Evolutionary conservation across 2,797 vertebrate genomes (phyloP), one percentile per base, ranked within the genome.

Genomic region (Sebastes wilsoni): DNA sequence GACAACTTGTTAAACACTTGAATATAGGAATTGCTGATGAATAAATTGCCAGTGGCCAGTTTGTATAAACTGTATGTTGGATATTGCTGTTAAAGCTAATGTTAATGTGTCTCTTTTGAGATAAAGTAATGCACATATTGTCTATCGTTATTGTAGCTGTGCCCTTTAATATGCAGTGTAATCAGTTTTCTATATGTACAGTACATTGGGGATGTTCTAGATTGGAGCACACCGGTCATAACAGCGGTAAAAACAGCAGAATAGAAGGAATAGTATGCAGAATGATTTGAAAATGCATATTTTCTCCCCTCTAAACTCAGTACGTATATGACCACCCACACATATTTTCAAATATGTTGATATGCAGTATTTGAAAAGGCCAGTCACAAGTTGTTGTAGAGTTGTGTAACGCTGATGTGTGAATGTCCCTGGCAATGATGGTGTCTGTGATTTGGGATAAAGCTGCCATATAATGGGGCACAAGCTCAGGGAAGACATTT

Each of bases 1-100:
- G 12, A 54, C 25, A 69, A 79, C 79, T 64, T 79, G 59, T 82
- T 76, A 67, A 65, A n/a, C 72, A 73, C 78, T 85, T 83, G 30
- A 78, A 64, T 38, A 36, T 62, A 74, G 84, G 61, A 80, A 85
- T 18, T 65, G 36, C 36, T 80, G 55, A 76, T 76, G 72, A 78
- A 75, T 70, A 84, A 78, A 80, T 80, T 83, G 49, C 71, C 46
- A 49, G 28, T 71, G 67, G 25, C 25, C 58, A 72, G 46, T 72
- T 76, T 76, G 12, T 12, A 58, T 34, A 34, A 52, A 28, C 14
- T 79, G 34, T 56, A 70, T 62, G 55, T 66, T 70, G 13, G 52
- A 78, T 32, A 62, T 13, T 27, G 13, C 62, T 71, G n/a, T 71
- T 77, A 0, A 68, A 67, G 34, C 18, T 59, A 46, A 38, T 69